Conservation (phyloP, 2,888 invertebrate species). For the Invenusta paracnida region DNA sequence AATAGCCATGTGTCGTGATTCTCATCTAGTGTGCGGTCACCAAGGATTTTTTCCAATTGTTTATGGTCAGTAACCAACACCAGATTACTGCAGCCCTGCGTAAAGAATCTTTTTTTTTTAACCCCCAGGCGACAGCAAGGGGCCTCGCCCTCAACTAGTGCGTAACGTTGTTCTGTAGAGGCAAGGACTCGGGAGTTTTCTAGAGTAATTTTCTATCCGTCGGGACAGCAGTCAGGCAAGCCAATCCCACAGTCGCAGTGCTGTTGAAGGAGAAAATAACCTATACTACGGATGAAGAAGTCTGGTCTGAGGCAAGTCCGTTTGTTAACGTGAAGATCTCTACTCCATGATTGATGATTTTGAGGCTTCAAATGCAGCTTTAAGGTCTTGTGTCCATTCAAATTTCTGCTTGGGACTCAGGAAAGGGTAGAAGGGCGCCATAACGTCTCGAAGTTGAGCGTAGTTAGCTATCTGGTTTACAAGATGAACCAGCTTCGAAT, state of each 20-base stretch:
- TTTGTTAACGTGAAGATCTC: neutral
- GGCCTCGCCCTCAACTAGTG: slow-evolving; percentile 32
- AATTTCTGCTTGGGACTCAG: neutral
- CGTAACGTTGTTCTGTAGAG: slow-evolving; percentile 1
- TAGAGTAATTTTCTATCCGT: neutral
- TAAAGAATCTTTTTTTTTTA: slow-evolving; percentile 24
- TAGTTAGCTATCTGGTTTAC: neutral
- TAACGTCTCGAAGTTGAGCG: neutral
- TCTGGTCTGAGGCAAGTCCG: neutral
- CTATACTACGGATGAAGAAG: neutral
- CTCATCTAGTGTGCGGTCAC: slow-evolving; percentile 16
- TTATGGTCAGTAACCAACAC: slow-evolving; percentile 20
- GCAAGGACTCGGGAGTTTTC: neutral
- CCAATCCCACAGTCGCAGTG: neutral
- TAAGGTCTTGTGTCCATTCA: neutral
- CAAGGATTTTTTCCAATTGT: neutral
- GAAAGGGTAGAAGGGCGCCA: neutral
- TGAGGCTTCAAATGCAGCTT: neutral
- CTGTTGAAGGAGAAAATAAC: neutral
- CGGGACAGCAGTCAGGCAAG: neutral
- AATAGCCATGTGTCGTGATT: slow-evolving; percentile 34
- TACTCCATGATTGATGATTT: neutral
- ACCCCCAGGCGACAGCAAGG: slow-evolving; percentile 24
- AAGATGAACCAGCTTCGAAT: neutral
- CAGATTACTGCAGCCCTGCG: neutral